Evolutionary conservation across 2,797 vertebrate species (phyloP).

Genomic region (Poliocrania exsul): DNA sequence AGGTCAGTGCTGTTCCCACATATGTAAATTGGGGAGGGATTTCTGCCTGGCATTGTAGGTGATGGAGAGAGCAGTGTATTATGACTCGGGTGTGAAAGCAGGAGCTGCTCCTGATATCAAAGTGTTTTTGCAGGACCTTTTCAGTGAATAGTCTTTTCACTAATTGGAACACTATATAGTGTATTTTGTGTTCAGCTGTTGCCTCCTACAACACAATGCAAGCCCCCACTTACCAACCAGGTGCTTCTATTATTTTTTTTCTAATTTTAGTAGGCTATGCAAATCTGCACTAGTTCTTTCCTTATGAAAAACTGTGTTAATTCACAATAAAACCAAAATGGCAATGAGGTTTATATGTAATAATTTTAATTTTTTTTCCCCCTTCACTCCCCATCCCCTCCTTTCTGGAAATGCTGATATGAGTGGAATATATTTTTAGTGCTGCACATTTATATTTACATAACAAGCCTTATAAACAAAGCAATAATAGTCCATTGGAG

Average conservation of each 20-base stretch:
- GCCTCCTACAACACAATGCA: background rate
- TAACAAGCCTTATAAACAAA: constrained; percentile 12
- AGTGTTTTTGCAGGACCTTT: constrained; percentile 1
- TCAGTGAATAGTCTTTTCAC: background rate
- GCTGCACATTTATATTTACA: background rate
- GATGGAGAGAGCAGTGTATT: background rate
- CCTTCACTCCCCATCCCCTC: too few species aligned
- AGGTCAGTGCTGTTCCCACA: background rate
- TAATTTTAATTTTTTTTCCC: background rate
- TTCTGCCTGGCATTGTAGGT: background rate
- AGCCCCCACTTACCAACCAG: background rate
- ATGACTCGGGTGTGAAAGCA: background rate
- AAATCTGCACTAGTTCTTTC: background rate
- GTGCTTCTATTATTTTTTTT: constrained; percentile 18
- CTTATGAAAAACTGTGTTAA: background rate
- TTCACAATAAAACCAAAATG: background rate
- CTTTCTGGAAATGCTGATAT: background rate
- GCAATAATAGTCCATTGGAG: background rate
- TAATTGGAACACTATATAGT: background rate
- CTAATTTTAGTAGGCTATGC: background rate
- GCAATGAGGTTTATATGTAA: background rate
- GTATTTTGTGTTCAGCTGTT: constrained; percentile 40
- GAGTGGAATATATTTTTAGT: constrained; percentile 16
- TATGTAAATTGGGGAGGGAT: background rate
- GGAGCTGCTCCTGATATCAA: background rate